These are phyloP conservation scores for Perizoma affinitatum DNA, from an alignment of 2,888 invertebrate genomes.

Conservation along the genomic window DNA sequence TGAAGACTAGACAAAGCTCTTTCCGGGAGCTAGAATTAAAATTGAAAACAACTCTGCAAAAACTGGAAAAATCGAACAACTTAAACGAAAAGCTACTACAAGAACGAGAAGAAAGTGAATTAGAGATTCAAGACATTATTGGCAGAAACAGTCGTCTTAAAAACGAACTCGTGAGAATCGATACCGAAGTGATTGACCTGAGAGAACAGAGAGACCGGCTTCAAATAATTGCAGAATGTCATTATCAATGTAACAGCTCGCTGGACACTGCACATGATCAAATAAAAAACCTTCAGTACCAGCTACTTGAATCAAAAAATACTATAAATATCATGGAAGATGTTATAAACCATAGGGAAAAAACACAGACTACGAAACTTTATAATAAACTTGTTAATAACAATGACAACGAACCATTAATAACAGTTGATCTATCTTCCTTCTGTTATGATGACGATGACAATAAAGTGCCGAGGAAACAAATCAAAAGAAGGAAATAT, in stretches of 20 bases:
- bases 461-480: not conserved
- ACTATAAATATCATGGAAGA: not conserved
- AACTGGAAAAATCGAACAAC: not conserved
- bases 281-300: not conserved
- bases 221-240: not conserved
- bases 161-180: not conserved
- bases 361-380: not conserved
- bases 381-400: not conserved
- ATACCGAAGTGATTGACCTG: not conserved
- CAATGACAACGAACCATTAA: not conserved
- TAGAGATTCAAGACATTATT: not conserved
- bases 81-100: not conserved
- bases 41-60: not conserved
- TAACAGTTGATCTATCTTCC: not conserved
- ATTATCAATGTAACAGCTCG: not conserved
- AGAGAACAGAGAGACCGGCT: not conserved
- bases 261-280: not conserved
- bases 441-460: not conserved
- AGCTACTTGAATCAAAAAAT: not conserved
- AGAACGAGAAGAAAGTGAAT: conserved; percentile 3
- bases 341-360: not conserved
- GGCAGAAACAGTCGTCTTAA: not conserved
- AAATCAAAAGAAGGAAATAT: not conserved
- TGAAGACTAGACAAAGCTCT: not conserved
- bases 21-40: not conserved